Evolutionary conservation across 23 tunicate genomes (phyloP).

Genomic region (Trididemnum miniatum): DNA sequence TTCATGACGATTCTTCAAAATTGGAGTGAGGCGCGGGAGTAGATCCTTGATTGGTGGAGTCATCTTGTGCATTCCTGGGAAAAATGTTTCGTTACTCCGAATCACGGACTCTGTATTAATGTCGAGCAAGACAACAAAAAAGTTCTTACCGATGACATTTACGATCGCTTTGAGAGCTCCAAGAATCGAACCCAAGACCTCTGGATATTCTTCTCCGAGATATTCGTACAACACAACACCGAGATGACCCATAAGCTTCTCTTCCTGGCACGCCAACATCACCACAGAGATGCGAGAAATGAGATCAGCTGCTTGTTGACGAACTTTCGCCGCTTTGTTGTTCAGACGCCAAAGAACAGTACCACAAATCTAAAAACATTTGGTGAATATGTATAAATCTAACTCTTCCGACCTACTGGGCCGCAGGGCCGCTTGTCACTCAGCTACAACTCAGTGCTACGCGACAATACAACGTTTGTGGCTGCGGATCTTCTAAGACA

Average conservation of each 20-base stretch:
- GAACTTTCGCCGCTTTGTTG: constrained; percentile 99
- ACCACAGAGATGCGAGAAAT: constrained; percentile 95
- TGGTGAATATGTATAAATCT: no score
- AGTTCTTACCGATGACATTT: constrained; percentile 97
- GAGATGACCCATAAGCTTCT: constrained; percentile 98
- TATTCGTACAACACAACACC: constrained; percentile 99
- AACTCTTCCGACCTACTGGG: no score
- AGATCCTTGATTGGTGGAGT: constrained; percentile 99
- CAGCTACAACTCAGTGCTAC: no score
- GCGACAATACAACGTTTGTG: no score
- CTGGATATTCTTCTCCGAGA: constrained; percentile 99
- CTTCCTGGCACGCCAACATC: constrained; percentile 98
- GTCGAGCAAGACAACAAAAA: no score
- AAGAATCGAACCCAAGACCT: constrained; percentile 97
- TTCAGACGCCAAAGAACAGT: constrained; percentile 98
- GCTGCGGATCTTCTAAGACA: no score
- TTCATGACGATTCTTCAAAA: constrained; percentile 98
- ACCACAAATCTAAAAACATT: constrained; percentile 91
- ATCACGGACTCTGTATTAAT: no score
- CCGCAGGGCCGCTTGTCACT: no score
- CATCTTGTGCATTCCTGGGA: constrained; percentile 98
- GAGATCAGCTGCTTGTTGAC: constrained; percentile 99
- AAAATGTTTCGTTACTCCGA: no score
- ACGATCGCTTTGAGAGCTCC: constrained; percentile 99
- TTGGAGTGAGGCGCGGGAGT: constrained; percentile 97